These are phyloP conservation scores for Perizoma flavofasciatum DNA, from an alignment of 2,888 invertebrate genomes.

Conservation along the genomic window DNA sequence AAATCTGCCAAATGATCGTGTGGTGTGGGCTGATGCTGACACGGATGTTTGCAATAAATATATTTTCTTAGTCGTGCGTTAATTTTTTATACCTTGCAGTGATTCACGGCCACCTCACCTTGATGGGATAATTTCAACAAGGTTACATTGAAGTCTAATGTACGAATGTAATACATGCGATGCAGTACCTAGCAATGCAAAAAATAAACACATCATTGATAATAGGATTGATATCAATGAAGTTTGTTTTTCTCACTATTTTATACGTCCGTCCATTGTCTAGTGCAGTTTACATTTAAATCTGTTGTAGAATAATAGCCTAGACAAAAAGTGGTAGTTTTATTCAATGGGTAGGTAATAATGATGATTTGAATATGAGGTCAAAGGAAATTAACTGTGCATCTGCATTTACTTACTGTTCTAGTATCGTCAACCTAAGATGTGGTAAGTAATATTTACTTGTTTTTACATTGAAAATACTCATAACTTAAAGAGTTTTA, in stretches of 20 bases:
- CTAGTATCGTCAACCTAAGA: constrained; percentile 15
- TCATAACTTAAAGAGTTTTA: constrained; percentile 6
- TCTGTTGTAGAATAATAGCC: constrained; percentile 46
- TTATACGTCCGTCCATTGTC: constrained; percentile 73
- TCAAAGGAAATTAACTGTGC: constrained; percentile 48
- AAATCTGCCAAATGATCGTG: constrained; percentile 25
- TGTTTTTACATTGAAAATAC: constrained; percentile 20
- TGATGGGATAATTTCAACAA: constrained; percentile 57
- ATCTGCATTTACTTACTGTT: constrained; percentile 34
- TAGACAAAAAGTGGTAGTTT: constrained; percentile 48
- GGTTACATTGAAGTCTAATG: constrained; percentile 45
- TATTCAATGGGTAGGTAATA: constrained; percentile 51
- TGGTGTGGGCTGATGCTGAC: constrained; percentile 34
- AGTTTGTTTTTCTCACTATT: constrained; percentile 63
- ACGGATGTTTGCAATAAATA: constrained; percentile 39
- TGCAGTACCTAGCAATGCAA: constrained; percentile 26
- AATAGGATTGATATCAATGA: constrained; percentile 50
- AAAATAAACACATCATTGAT: constrained; percentile 47
- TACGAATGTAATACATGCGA: constrained; percentile 18
- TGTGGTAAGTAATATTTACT: not conserved
- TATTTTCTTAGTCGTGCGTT: constrained; percentile 48
- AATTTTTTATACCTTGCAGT: constrained; percentile 54
- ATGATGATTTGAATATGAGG: constrained; percentile 58
- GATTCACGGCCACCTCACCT: constrained; percentile 60
- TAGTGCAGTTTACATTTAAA: constrained; percentile 42